Evolutionary conservation across 2,113 vertebrate species (phyloP).

Genomic region (Stercorarius parasiticus): DNA sequence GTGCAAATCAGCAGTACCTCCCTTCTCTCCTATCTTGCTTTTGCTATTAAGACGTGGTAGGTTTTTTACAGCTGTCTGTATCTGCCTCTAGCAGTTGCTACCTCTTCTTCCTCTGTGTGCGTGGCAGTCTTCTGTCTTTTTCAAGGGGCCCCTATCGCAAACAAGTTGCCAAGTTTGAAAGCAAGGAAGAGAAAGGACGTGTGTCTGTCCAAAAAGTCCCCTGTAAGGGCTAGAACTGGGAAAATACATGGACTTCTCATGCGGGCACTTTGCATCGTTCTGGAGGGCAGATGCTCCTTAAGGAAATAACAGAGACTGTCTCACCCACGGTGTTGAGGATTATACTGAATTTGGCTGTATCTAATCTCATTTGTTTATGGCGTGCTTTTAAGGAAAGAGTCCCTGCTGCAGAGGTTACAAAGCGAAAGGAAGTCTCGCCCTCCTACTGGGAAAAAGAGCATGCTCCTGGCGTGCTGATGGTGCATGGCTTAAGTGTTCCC

Average conservation of each 20-base stretch:
- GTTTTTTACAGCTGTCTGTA: neutral
- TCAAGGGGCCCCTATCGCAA: neutral
- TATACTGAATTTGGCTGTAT: neutral
- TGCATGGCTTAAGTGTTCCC: neutral
- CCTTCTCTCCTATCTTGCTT: neutral
- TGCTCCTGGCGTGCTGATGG: neutral
- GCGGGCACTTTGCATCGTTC: fast-evolving
- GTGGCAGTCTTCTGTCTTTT: neutral
- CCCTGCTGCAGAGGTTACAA: neutral
- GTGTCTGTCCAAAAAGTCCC: neutral
- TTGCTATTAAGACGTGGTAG: neutral
- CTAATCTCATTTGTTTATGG: neutral
- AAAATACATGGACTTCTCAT: neutral
- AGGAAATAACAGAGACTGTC: neutral
- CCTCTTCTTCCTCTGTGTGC: neutral
- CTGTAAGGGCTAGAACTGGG: neutral
- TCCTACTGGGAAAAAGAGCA: neutral
- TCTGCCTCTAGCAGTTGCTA: neutral
- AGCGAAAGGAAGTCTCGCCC: neutral
- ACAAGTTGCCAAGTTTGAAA: neutral
- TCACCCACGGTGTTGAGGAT: neutral
- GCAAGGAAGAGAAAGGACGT: neutral
- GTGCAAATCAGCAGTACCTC: neutral
- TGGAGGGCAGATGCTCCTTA: neutral
- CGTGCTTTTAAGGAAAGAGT: neutral